Conservation (phyloP, 1,140 invertebrate species). For the Aphaenogaster floridana region DNA sequence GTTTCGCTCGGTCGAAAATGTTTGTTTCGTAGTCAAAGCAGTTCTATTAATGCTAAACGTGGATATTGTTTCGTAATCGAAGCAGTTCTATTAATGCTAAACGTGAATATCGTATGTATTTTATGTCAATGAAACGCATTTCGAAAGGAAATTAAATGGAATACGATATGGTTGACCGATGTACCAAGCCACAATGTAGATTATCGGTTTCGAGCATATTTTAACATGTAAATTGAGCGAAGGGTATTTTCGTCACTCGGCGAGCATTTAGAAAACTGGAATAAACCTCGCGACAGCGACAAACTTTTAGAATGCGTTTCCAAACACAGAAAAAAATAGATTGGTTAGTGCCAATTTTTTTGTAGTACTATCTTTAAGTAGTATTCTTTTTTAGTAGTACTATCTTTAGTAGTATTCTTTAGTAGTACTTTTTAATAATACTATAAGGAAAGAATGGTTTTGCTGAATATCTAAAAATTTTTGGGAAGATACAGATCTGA, state of each 20-base stretch:
- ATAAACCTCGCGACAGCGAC: background rate
- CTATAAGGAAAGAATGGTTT: too few species aligned
- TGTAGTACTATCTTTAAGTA: too few species aligned
- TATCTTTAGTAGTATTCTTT: too few species aligned
- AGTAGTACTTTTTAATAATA: too few species aligned
- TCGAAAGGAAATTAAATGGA: background rate
- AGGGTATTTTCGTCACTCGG: background rate
- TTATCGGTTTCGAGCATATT: constrained; percentile 21
- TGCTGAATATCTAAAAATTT: too few species aligned
- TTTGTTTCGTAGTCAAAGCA: background rate
- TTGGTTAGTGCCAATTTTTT: too few species aligned
- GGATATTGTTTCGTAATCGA: background rate
- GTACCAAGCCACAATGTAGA: background rate
- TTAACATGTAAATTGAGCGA: constrained; percentile 25
- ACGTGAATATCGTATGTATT: background rate
- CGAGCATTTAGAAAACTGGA: background rate
- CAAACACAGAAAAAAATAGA: too few species aligned
- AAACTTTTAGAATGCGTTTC: background rate
- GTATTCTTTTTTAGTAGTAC: too few species aligned
- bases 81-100: background rate
- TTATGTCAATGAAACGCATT: background rate
- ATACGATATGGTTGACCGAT: background rate
- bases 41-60: background rate
- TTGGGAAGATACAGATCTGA: too few species aligned
- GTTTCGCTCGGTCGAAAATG: background rate